Percentiles rank a stretch among this genome's conserved stretches.
phyloP scores from a whole-genome alignment of 2,797 vertebrate species.

The Sciurus vulgaris region DNA sequence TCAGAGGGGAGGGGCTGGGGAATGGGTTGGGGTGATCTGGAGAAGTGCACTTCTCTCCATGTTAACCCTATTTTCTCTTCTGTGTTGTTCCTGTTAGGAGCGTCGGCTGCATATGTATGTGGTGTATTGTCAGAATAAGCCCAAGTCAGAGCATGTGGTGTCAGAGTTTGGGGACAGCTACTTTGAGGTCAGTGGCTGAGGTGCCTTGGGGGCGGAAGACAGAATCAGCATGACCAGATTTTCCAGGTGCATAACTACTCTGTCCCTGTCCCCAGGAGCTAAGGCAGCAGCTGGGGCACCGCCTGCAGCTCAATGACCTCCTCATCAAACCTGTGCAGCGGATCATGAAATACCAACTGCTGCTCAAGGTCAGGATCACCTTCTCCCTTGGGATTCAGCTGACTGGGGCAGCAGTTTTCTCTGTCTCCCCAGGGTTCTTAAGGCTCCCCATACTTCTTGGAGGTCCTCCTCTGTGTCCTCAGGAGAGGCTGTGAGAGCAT shows the following conservation, averaged over 20 bases:
- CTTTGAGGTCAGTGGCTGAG: constrained; percentile 87
- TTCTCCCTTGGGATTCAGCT: background rate
- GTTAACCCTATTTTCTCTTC: background rate
- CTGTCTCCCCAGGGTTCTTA: background rate
- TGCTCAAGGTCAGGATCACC: constrained; percentile 86
- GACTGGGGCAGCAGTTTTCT: background rate
- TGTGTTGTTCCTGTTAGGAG: constrained; percentile 79
- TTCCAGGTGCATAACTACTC: background rate
- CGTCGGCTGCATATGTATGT: constrained; percentile 90
- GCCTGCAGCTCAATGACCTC: constrained; percentile 88
- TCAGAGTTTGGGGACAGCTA: constrained; percentile 89
- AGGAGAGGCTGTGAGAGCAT: background rate
- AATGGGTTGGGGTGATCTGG: background rate
- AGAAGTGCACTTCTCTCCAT: background rate
- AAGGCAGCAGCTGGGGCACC: constrained; percentile 88
- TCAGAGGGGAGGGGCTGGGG: background rate
- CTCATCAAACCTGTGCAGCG: constrained; percentile 89
- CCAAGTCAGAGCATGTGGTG: constrained; percentile 89
- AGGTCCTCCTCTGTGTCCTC: background rate
- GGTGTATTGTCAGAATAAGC: constrained; percentile 90
- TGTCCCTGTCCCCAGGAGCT: constrained; percentile 84
- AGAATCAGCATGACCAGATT: background rate
- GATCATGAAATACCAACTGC: constrained; percentile 90
- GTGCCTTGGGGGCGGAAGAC: background rate
- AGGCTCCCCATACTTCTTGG: background rate